phyloP scores from a whole-genome alignment of 2,113 vertebrate genomes.

The Columbina picui region DNA sequence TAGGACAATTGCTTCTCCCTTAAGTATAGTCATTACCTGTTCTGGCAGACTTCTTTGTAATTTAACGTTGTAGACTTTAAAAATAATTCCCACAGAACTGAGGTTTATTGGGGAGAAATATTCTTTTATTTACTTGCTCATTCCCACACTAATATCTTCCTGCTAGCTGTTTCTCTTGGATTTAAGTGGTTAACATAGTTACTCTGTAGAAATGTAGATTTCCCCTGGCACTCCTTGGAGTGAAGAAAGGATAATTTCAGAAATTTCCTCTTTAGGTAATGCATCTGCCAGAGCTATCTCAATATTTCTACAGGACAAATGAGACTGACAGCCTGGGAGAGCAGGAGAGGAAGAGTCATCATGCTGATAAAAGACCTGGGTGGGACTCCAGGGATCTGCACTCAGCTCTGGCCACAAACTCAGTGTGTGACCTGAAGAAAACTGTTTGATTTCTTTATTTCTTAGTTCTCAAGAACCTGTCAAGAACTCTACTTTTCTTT shows the following conservation, averaged over 20 bases:
- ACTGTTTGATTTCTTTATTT: background rate
- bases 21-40: slow-evolving; percentile 50
- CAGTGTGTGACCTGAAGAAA: background rate
- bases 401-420: background rate
- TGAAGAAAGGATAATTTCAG: slow-evolving; percentile 39
- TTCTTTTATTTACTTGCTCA: slow-evolving; percentile 64
- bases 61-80: slow-evolving; percentile 27
- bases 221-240: slow-evolving; percentile 22
- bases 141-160: slow-evolving; percentile 44
- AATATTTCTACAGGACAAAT: slow-evolving; percentile 33
- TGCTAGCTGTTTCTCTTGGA: slow-evolving; percentile 45
- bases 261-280: slow-evolving; percentile 24
- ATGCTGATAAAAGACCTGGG: background rate
- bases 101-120: slow-evolving; percentile 54
- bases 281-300: slow-evolving; percentile 6
- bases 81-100: slow-evolving; percentile 42
- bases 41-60: slow-evolving; percentile 24
- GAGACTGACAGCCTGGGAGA: slow-evolving; percentile 23
- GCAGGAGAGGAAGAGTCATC: background rate
- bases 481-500: background rate
- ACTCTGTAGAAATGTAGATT: slow-evolving; percentile 25
- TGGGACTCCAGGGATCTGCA: background rate
- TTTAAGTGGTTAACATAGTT: slow-evolving; percentile 21
- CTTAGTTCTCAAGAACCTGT: background rate
- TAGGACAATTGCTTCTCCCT: slow-evolving; percentile 43